phyloP scores from a whole-genome alignment of 2,113 vertebrate genomes.

The Papio anubis region DNA sequence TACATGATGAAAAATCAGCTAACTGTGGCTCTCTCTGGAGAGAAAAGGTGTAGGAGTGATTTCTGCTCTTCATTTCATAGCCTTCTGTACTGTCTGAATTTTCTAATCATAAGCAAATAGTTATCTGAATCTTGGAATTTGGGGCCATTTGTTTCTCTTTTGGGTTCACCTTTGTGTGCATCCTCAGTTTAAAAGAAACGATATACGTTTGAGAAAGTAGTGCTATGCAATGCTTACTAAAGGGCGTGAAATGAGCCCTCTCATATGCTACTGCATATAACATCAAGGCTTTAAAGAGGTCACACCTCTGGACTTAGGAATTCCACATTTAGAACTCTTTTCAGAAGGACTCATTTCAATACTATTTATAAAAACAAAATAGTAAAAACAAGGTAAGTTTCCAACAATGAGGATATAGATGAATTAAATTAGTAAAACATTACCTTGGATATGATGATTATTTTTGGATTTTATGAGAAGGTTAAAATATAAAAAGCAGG shows the following conservation, averaged over 20 bases:
- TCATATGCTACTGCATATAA: neutral
- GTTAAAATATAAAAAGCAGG: slow-evolving; percentile 20
- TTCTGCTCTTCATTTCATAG: neutral
- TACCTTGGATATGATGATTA: neutral
- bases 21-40: neutral
- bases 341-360: neutral
- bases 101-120: neutral
- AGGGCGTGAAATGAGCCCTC: neutral
- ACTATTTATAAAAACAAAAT: neutral
- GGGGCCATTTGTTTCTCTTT: neutral
- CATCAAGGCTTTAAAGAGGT: neutral
- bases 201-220: neutral
- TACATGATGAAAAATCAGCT: neutral
- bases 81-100: neutral
- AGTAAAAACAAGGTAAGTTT: neutral
- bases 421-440: neutral
- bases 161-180: neutral
- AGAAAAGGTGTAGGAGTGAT: neutral
- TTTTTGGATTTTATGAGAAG: slow-evolving; percentile 9
- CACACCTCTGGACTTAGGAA: neutral
- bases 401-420: neutral
- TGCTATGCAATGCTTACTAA: neutral
- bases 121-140: neutral
- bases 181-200: neutral
- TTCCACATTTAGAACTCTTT: neutral